Percentiles rank a stretch among this genome's conserved stretches.
These are phyloP conservation scores for Himalopsyche tibetana DNA, from an alignment of 2,888 invertebrate species.

Conservation along the genomic window DNA sequence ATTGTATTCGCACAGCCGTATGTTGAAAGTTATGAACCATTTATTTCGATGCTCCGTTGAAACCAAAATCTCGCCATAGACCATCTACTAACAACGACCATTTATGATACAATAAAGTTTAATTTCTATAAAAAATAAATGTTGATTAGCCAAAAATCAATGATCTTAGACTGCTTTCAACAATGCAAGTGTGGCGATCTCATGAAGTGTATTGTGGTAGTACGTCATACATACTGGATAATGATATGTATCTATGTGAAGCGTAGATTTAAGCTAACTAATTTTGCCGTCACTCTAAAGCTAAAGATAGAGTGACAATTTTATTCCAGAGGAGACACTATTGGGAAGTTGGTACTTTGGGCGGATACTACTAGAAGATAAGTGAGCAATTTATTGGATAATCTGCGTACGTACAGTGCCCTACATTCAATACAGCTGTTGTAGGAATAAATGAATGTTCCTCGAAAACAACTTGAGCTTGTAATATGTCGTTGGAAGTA, in stretches of 20 bases:
- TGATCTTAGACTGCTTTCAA: too few species aligned
- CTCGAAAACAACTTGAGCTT: slow-evolving; percentile 32
- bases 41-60: too few species aligned
- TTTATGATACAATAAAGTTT: too few species aligned
- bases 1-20: too few species aligned
- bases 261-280: not conserved
- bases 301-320: slow-evolving; percentile 16
- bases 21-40: too few species aligned
- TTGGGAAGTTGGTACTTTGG: slow-evolving; percentile 28
- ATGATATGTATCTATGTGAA: not conserved
- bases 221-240: too few species aligned
- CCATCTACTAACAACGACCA: too few species aligned
- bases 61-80: too few species aligned
- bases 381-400: slow-evolving; percentile 43
- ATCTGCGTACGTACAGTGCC: slow-evolving; percentile 24
- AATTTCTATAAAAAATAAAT: too few species aligned
- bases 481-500: slow-evolving; percentile 29
- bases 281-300: slow-evolving; percentile 8
- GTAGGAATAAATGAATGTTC: slow-evolving; percentile 21
- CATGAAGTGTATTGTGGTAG: too few species aligned
- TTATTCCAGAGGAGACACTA: slow-evolving; percentile 41
- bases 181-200: too few species aligned
- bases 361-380: slow-evolving; percentile 36
- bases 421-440: slow-evolving; percentile 27
- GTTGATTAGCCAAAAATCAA: too few species aligned